These are phyloP conservation scores for Sabellastarte sp. DNA, from an alignment of 2,888 invertebrate genomes.

Conservation along the genomic window DNA sequence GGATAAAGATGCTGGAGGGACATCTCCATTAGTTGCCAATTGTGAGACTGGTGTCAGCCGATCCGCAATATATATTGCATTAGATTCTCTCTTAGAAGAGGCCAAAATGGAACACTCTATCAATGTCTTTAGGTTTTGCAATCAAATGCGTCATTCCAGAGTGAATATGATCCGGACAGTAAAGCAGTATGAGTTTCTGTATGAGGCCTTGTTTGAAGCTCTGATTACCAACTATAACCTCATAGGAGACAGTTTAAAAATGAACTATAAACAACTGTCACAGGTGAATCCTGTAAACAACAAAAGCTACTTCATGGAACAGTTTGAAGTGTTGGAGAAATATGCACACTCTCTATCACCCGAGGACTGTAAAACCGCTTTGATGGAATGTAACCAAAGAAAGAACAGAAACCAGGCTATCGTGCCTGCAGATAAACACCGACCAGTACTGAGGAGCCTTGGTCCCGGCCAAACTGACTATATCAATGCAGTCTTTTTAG, in stretches of 20 bases:
- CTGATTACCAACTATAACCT: constrained; percentile 45
- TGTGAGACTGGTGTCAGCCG: constrained; percentile 57
- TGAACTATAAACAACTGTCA: constrained; percentile 35
- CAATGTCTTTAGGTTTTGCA: constrained; percentile 47
- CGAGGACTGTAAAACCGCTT: constrained; percentile 36
- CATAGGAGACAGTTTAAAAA: constrained; percentile 41
- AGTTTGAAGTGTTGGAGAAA: constrained; percentile 45
- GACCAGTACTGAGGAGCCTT: constrained; percentile 30
- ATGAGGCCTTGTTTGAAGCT: constrained; percentile 54
- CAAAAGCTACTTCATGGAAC: constrained; percentile 42
- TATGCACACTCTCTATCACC: constrained; percentile 32
- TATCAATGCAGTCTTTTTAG: constrained; percentile 56
- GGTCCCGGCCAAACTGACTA: constrained; percentile 45
- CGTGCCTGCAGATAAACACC: constrained; percentile 33
- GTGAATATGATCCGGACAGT: constrained; percentile 53
- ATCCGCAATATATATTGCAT: constrained; percentile 54
- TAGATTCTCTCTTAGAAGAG: constrained; percentile 52
- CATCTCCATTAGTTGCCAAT: constrained; percentile 55
- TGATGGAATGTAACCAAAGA: constrained; percentile 36
- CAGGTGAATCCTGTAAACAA: constrained; percentile 33
- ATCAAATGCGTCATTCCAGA: constrained; percentile 45
- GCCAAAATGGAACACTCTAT: constrained; percentile 48
- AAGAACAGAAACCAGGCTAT: constrained; percentile 53
- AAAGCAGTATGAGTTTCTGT: constrained; percentile 55
- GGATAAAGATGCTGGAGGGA: constrained; percentile 7